Base-by-base conservation (phyloP, 2,797 vertebrate species). In the Trematomus bernacchii region DNA sequence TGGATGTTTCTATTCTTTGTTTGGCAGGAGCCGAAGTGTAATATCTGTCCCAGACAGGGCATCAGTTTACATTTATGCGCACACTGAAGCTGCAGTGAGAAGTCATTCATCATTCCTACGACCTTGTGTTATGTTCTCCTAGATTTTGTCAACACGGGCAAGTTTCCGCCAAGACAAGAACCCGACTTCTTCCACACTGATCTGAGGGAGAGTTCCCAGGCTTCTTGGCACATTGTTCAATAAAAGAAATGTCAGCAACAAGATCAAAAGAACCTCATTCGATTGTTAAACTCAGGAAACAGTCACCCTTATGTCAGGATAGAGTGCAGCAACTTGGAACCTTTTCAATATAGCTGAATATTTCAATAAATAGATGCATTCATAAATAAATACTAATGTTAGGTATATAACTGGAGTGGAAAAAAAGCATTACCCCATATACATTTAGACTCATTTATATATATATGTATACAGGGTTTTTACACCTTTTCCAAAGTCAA, bases 141-240 rank as follows among this genome's bases (percentile, higher is more conserved):
- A 44, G 23, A 73, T 77, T 37, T 73, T 76, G 67, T 76, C 85
- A 89, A 86, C 78, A 73, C 10, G 18, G 64, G 57, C 42, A 40
- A 65, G 43, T 15, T 18, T 63, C 54, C 15, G 8, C 11, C 43
- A n/a, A 74, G 58, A 64, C 65, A 30, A 62, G 53, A 64, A 51
- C 33, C 37, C 9, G 15, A 12, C 3, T 10, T 52, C 27, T 54
- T 75, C 10, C 2, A 30, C 62, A 73, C 66, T 66, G 58, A 82
- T 76, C 54, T 37, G 8, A 48, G 50, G 60, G 37, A 73, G 59
- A 44, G 33, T 27, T 64, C 55, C 37, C 37, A 27, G 46, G 30
- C 65, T 40, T 46, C 37, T 7, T 52, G 78, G 58, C 62, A 44
- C 15, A 55, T 67, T 73, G 42, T 51, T 33, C 43, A 33, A 63